Evolutionary conservation across 2,888 invertebrate genomes (phyloP).

Genomic region (Thereva nobilitata): DNA sequence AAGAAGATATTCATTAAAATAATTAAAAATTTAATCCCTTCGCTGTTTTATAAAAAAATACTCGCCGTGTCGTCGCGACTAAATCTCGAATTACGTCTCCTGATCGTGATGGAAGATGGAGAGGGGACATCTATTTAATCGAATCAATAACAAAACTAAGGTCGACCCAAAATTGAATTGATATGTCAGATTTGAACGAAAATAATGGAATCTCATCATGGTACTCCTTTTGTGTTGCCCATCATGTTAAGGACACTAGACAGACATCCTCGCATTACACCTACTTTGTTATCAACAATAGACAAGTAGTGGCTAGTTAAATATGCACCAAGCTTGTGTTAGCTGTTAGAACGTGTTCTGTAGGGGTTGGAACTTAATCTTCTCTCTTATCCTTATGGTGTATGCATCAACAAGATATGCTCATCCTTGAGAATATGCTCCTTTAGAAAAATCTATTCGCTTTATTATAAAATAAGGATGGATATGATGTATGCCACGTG

Average conservation of each 20-base stretch:
- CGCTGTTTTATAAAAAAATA: background rate
- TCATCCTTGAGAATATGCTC: slow-evolving; percentile 7
- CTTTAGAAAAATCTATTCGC: background rate
- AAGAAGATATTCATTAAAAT: too few species aligned
- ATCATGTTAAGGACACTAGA: too few species aligned
- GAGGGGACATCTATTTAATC: slow-evolving; percentile 35
- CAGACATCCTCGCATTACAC: too few species aligned
- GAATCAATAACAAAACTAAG: slow-evolving; percentile 32
- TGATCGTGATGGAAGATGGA: slow-evolving; percentile 7
- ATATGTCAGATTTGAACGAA: slow-evolving; percentile 19
- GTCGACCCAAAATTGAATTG: slow-evolving; percentile 6
- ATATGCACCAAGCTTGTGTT: slow-evolving; percentile 24
- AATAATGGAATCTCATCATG: slow-evolving; percentile 4
- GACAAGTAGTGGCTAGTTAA: slow-evolving; percentile 24
- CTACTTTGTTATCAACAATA: background rate
- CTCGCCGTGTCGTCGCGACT: too few species aligned
- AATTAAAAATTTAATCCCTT: background rate
- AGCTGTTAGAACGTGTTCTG: background rate
- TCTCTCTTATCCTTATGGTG: background rate
- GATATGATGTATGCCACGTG: slow-evolving; percentile 46
- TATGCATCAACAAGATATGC: slow-evolving; percentile 31
- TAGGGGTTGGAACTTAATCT: slow-evolving; percentile 20
- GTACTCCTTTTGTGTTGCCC: too few species aligned
- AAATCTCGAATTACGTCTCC: too few species aligned
- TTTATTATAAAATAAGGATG: slow-evolving; percentile 42